Percentiles rank a stretch among this genome's conserved stretches.
Evolutionary conservation across 2,113 vertebrate species (phyloP).

Genomic region (Numenius arquata): DNA sequence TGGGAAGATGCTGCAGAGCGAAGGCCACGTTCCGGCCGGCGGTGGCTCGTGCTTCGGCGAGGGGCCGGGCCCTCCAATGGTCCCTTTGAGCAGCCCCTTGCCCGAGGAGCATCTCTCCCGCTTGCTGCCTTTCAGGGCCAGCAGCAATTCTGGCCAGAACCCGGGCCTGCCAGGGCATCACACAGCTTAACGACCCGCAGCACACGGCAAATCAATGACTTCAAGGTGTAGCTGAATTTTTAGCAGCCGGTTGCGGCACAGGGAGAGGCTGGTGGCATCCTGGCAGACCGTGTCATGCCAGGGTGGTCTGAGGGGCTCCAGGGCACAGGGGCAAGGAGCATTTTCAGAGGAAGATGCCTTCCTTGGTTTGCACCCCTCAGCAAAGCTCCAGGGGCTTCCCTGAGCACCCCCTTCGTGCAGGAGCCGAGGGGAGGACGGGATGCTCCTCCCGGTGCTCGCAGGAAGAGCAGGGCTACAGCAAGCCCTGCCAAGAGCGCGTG

Average conservation of each 20-base stretch:
- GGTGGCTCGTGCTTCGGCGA: background rate
- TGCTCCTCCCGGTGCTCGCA: fast-evolving
- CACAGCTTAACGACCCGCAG: background rate
- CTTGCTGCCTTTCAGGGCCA: fast-evolving
- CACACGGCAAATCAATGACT: fast-evolving
- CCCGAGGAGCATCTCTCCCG: fast-evolving
- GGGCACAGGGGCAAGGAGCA: fast-evolving
- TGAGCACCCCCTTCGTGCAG: fast-evolving
- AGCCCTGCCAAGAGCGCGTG: background rate
- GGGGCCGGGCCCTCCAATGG: background rate
- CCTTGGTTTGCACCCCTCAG: background rate
- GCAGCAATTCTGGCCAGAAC: background rate
- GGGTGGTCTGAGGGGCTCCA: background rate
- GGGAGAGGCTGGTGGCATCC: background rate
- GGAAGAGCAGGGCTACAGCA: background rate
- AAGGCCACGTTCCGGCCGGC: background rate
- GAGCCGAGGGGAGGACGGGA: background rate
- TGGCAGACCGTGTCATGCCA: fast-evolving
- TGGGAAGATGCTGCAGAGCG: background rate
- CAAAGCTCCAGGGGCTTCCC: background rate
- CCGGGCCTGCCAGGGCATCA: background rate
- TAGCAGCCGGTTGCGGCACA: fast-evolving
- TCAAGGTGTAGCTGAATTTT: too few relatives aligned
- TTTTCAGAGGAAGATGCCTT: fast-evolving
- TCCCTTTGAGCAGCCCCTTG: fast-evolving